Conservation (phyloP, 92 coral and sea anemone genomes). For the Zoanthus gigantus region DNA sequence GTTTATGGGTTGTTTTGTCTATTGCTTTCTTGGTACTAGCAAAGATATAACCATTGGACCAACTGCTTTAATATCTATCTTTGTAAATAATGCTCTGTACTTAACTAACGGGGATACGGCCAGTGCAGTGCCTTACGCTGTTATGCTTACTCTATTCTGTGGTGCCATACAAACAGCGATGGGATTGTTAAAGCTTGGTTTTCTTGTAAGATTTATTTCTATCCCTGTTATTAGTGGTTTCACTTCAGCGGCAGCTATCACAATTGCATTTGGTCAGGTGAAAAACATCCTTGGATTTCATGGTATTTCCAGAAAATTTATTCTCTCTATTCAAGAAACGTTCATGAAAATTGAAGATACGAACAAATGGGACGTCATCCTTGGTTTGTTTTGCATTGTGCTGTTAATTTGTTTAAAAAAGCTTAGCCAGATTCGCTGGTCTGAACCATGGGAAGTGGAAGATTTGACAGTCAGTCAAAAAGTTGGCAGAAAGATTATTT, state of each 20-base stretch:
- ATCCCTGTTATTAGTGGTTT: slow-evolving; percentile 96
- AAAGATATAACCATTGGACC: slow-evolving; percentile 95
- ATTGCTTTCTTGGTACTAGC: slow-evolving; percentile 92
- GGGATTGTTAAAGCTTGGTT: slow-evolving; percentile 89
- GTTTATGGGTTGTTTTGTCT: slow-evolving; percentile 90
- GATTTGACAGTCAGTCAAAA: slow-evolving; percentile 67
- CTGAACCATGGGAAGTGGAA: slow-evolving; percentile 66
- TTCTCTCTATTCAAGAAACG: slow-evolving; percentile 62
- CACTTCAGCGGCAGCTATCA: slow-evolving; percentile 94
- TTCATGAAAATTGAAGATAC: slow-evolving; percentile 68
- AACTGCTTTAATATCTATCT: slow-evolving; percentile 94
- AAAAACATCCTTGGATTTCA: slow-evolving; percentile 83
- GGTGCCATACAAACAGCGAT: slow-evolving; percentile 78
- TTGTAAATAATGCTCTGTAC: slow-evolving; percentile 55
- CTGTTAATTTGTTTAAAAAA: slow-evolving; percentile 62
- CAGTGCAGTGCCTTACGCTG: slow-evolving; percentile 60
- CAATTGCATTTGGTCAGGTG: slow-evolving; percentile 85
- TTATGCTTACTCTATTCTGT: slow-evolving; percentile 76
- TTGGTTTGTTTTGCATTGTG: slow-evolving; percentile 74
- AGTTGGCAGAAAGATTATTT: slow-evolving; percentile 80
- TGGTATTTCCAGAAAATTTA: slow-evolving; percentile 71
- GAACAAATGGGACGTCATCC: slow-evolving; percentile 79
- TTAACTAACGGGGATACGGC: slow-evolving; percentile 18
- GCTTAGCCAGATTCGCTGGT: slow-evolving; percentile 71
- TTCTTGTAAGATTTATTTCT: slow-evolving; percentile 88